Conservation (phyloP, 2,113 vertebrate genomes). For the Macroglossus sobrinus region DNA sequence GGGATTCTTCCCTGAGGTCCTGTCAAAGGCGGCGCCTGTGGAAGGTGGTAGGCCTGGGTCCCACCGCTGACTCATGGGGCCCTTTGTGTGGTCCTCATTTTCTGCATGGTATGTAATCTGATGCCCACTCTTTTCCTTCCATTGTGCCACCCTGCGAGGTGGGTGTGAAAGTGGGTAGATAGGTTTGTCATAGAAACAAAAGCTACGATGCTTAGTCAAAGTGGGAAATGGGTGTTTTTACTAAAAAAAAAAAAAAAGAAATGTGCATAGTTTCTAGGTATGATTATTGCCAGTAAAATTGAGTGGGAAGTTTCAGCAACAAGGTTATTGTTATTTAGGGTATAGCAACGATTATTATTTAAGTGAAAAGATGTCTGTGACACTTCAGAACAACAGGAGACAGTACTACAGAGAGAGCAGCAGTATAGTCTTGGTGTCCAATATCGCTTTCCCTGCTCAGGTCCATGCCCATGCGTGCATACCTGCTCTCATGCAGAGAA, state of each 20-base stretch:
- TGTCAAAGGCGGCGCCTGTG: too few relatives aligned
- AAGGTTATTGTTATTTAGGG: background rate
- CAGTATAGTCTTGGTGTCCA: background rate
- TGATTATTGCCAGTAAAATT: background rate
- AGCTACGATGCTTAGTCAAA: background rate
- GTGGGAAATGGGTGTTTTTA: background rate
- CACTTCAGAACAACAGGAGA: background rate
- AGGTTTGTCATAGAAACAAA: background rate
- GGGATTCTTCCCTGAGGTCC: background rate
- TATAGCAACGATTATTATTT: background rate
- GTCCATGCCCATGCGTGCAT: rapidly evolving
- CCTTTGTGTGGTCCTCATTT: too few relatives aligned
- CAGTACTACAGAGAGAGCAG: background rate
- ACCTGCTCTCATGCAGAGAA: background rate
- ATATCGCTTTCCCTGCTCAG: background rate
- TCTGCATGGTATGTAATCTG: background rate
- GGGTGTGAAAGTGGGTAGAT: background rate
- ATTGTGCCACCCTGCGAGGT: background rate
- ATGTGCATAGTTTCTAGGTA: background rate
- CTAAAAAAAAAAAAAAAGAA: background rate
- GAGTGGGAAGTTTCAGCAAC: background rate
- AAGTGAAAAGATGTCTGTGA: background rate
- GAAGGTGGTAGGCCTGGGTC: rapidly evolving
- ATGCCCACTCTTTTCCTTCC: background rate
- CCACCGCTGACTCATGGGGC: too few relatives aligned